phyloP scores from a whole-genome alignment of 2,113 vertebrate genomes.

The Catagonus wagneri region DNA sequence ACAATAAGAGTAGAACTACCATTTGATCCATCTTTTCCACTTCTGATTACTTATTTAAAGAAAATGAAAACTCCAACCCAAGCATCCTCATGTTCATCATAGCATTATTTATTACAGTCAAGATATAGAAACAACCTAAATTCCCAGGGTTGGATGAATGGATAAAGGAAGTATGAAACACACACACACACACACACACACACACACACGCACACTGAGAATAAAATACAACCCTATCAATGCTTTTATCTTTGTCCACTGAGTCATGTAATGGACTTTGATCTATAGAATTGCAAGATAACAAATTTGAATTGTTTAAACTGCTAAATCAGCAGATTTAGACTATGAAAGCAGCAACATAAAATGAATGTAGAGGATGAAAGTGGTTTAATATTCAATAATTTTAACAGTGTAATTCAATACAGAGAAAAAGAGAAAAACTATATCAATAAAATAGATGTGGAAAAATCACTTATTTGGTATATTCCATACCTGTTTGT shows the following conservation, averaged over 20 bases:
- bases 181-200: too few relatives aligned
- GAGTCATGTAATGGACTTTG: neutral
- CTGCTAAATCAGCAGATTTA: neutral
- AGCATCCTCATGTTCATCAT: neutral
- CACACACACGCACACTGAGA: neutral
- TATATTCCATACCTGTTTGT: neutral
- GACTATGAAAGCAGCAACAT: neutral
- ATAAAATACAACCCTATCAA: neutral
- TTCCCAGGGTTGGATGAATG: neutral
- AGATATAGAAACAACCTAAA: neutral
- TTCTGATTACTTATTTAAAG: neutral
- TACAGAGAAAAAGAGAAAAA: neutral
- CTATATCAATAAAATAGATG: neutral
- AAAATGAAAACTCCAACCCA: neutral
- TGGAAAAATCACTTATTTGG: neutral
- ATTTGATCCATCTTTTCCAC: neutral
- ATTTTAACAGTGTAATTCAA: neutral
- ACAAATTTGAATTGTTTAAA: neutral
- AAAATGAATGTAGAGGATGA: neutral
- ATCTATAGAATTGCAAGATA: neutral
- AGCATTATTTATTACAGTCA: neutral
- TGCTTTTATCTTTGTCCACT: neutral
- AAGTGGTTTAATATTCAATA: conserved; percentile 6
- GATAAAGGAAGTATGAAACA: neutral
- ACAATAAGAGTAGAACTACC: neutral